These are phyloP conservation scores for Kryptopterus vitreolus DNA, from an alignment of 2,797 vertebrate genomes.

Conservation along the genomic window DNA sequence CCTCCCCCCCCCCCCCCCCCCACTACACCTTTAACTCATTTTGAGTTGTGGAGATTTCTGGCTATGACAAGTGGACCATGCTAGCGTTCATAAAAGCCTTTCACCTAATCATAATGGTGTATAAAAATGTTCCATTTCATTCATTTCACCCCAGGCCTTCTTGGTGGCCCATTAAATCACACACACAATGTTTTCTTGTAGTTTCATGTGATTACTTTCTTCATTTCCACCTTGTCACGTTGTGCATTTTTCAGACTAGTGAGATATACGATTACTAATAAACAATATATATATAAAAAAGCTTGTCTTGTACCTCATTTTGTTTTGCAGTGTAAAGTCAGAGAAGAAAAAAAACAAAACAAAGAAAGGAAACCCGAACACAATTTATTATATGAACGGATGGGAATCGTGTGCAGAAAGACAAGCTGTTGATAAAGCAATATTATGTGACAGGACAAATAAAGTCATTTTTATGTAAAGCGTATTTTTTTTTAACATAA, in stretches of 20 bases:
- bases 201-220: neutral
- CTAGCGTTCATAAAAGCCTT: neutral
- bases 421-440: constrained; percentile 8
- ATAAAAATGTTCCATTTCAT: neutral
- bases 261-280: neutral
- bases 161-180: neutral
- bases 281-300: neutral
- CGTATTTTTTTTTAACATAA: neutral
- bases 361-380: no score
- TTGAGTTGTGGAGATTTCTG: neutral
- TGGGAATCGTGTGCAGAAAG: neutral
- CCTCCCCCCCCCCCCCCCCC: no score
- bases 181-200: neutral
- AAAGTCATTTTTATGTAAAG: neutral
- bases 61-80: neutral
- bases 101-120: neutral
- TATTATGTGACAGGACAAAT: neutral
- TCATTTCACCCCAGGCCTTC: neutral
- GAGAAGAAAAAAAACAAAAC: neutral
- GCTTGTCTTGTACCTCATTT: neutral
- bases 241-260: neutral
- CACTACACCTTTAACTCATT: neutral
- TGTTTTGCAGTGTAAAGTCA: neutral
- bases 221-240: neutral
- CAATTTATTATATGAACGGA: neutral